Percentiles rank a stretch among this genome's conserved stretches.
phyloP scores from a whole-genome alignment of 2,113 vertebrate genomes.

The Progne subis region DNA sequence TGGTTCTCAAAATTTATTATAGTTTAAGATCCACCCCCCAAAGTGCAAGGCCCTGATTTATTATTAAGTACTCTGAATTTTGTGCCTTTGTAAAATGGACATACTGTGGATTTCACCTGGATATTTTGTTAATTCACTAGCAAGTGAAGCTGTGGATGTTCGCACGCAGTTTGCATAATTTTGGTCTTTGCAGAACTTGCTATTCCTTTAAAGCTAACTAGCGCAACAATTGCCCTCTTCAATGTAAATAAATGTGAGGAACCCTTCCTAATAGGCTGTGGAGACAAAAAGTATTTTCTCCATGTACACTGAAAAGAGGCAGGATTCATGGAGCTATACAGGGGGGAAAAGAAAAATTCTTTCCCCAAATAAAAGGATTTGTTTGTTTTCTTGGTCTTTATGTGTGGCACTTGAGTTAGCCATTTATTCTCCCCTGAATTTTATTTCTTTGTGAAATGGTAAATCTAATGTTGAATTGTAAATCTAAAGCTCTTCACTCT shows the following conservation, averaged over 20 bases:
- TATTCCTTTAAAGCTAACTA: not conserved
- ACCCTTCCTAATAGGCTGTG: not conserved
- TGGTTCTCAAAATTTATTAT: not conserved
- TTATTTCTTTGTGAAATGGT: not conserved
- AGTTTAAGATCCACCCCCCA: not conserved
- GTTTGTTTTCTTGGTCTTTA: not conserved
- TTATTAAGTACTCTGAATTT: not conserved
- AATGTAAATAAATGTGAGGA: not conserved
- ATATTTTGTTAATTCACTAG: not conserved
- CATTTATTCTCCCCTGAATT: not conserved
- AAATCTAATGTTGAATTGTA: not conserved
- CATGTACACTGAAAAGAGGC: not conserved
- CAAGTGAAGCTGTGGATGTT: not conserved
- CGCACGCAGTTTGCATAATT: not conserved
- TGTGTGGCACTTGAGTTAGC: not conserved
- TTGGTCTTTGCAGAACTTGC: not conserved
- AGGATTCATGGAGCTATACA: not conserved
- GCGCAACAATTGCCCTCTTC: not conserved
- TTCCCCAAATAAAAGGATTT: not conserved
- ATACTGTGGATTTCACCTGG: not conserved
- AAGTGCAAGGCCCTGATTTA: not conserved
- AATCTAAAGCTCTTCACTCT: not conserved
- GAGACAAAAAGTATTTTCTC: not conserved
- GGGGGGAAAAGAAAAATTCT: not conserved
- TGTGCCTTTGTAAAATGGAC: not conserved